phyloP scores from a whole-genome alignment of 2,888 invertebrate species.

The Trypoxylon attenuatum region DNA sequence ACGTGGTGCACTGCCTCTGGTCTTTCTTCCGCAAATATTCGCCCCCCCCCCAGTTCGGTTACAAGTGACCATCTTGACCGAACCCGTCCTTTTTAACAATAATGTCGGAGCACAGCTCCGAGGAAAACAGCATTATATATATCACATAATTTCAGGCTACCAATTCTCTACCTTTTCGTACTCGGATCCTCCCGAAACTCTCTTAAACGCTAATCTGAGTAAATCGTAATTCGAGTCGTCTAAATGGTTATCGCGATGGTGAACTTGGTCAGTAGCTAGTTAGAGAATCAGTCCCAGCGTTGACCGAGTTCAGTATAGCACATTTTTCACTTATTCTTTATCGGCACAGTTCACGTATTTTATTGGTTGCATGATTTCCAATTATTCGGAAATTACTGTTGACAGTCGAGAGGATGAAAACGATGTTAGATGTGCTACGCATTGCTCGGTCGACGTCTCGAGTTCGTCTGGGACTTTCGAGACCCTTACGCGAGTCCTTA shows the following conservation, averaged over 20 bases:
- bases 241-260: conserved; percentile 42
- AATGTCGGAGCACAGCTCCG: conserved; percentile 69
- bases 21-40: not conserved
- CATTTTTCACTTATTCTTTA: not conserved
- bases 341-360: not conserved
- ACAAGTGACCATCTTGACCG: conserved; percentile 42
- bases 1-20: conserved; percentile 32
- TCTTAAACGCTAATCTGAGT: conserved; percentile 38
- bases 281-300: conserved; percentile 7
- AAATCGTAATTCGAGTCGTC: conserved; percentile 41
- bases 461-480: too few species aligned
- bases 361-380: too few species aligned
- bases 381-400: too few species aligned
- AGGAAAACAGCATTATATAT: conserved; percentile 68
- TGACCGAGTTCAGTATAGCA: conserved; percentile 1
- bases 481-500: too few species aligned
- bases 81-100: conserved; percentile 66
- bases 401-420: too few species aligned
- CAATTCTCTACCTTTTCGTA: conserved; percentile 37
- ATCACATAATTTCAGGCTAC: conserved; percentile 70
- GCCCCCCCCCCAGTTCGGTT: not conserved
- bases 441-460: conserved; percentile 19
- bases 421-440: not conserved
- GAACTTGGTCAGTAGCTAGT: conserved; percentile 54
- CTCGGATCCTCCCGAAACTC: conserved; percentile 16